phyloP scores from a whole-genome alignment of 92 coral and sea anemone species.

The Phymanthus crucifer region DNA sequence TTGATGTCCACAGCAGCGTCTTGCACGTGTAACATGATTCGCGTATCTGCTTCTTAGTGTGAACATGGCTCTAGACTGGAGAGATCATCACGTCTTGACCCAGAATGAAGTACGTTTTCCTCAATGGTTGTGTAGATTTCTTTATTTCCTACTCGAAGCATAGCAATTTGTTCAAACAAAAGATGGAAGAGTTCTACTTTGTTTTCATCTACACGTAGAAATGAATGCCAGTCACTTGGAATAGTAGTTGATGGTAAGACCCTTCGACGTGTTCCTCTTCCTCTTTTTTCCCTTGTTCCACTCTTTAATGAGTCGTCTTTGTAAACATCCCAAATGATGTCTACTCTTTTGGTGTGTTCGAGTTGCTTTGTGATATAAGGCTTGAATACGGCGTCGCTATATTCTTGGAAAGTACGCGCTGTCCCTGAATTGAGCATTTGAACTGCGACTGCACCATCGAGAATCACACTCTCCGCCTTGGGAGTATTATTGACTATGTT shows the following conservation, averaged over 20 bases:
- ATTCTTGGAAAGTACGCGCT: conserved; percentile 23
- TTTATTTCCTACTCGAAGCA: background rate
- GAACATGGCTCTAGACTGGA: too few species aligned
- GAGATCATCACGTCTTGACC: too few species aligned
- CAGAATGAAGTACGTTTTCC: too few species aligned
- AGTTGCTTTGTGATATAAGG: conserved; percentile 9
- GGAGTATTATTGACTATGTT: background rate
- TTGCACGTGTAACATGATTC: conserved; percentile 20
- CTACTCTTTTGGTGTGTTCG: conserved; percentile 4
- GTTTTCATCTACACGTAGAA: too few species aligned
- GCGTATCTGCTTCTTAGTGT: conserved; percentile 17
- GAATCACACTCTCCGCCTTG: background rate
- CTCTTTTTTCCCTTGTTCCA: conserved; percentile 9
- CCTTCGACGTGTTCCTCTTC: conserved; percentile 7
- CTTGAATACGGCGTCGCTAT: conserved; percentile 32
- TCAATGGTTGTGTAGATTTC: background rate
- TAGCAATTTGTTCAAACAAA: too few species aligned
- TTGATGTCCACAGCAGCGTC: conserved; percentile 10
- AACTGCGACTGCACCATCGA: conserved; percentile 28
- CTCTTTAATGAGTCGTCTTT: conserved; percentile 26
- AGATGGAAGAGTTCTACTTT: too few species aligned
- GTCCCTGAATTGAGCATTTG: conserved; percentile 24
- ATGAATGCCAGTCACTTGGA: too few species aligned
- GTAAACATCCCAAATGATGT: conserved; percentile 31
- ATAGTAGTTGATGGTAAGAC: conserved; percentile 13